phyloP scores from a whole-genome alignment of 2,113 vertebrate genomes.

The Thalassoma bifasciatum region DNA sequence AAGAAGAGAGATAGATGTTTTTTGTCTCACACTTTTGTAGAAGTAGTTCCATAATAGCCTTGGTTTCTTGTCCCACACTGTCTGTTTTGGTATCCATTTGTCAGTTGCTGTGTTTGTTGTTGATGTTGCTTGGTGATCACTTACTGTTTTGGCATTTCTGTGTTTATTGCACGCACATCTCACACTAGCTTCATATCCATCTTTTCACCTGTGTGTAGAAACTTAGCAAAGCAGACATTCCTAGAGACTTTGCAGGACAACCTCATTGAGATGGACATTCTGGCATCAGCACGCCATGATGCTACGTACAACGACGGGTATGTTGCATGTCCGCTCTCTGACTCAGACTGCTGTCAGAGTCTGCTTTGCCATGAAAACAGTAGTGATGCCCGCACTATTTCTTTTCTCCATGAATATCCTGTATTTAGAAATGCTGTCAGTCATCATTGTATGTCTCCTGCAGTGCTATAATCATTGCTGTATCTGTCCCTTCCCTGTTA shows the following conservation, averaged over 20 bases:
- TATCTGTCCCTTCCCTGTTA: conserved; percentile 55
- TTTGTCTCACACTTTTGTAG: conserved; percentile 69
- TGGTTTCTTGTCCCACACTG: conserved; percentile 59
- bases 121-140: conserved; percentile 57
- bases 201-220: conserved; percentile 99
- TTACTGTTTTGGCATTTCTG: conserved; percentile 58
- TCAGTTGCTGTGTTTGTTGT: conserved; percentile 51
- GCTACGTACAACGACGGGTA: conserved; percentile 97
- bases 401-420: conserved; percentile 50
- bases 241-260: conserved; percentile 99
- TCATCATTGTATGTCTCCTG: conserved; percentile 52
- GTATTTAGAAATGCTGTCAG: conserved; percentile 57
- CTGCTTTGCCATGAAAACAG: conserved; percentile 74
- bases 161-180: conserved; percentile 89
- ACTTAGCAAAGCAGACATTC: conserved; percentile 99
- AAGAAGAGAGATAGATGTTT: conserved; percentile 64
- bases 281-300: conserved; percentile 94
- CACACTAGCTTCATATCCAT: conserved; percentile 92
- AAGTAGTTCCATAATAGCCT: conserved; percentile 82
- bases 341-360: conserved; percentile 54
- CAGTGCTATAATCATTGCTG: conserved; percentile 18
- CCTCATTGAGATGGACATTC: conserved; percentile 99
- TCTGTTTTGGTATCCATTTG: conserved; percentile 63
- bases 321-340: conserved; percentile 83
- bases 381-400: conserved; percentile 47